Conservation (phyloP, 1,140 invertebrate genomes). For the Lordiphosa stackelbergi region DNA sequence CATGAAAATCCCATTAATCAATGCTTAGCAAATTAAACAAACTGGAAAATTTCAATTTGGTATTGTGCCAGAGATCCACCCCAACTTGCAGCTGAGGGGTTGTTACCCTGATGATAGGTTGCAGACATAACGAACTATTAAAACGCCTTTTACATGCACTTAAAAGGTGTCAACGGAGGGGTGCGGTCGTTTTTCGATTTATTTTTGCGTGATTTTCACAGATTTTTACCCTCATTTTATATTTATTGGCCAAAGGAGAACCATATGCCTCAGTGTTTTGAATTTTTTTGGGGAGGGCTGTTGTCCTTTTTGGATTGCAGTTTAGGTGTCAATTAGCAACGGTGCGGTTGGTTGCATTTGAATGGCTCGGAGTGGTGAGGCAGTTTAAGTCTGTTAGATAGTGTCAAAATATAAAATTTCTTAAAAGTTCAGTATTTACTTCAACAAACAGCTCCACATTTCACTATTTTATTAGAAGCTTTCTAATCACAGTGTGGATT, state of each 20-base stretch:
- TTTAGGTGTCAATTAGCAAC: slow-evolving; percentile 73
- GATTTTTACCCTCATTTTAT: slow-evolving; percentile 39
- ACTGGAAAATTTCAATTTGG: slow-evolving; percentile 69
- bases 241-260: slow-evolving; percentile 5
- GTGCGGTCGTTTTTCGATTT: slow-evolving; percentile 37
- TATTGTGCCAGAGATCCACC: slow-evolving; percentile 26
- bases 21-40: slow-evolving; percentile 65
- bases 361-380: no score
- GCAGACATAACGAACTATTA: slow-evolving; percentile 45
- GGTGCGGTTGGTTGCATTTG: slow-evolving; percentile 67
- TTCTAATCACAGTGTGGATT: no score
- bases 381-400: no score
- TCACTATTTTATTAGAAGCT: no score
- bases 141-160: slow-evolving; percentile 52
- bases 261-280: slow-evolving; percentile 1
- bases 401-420: no score
- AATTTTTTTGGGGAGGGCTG: slow-evolving; percentile 24
- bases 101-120: slow-evolving; percentile 50
- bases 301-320: slow-evolving; percentile 59
- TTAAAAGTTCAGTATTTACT: no score
- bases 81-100: slow-evolving; percentile 22
- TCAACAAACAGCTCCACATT: no score
- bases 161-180: slow-evolving; percentile 8
- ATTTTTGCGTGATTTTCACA: slow-evolving; percentile 44
- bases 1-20: slow-evolving; percentile 67